Percentiles rank a stretch among this genome's conserved stretches.
These are phyloP conservation scores for Lutraria rhynchaena DNA, from an alignment of 1,140 invertebrate species.

Conservation along the genomic window DNA sequence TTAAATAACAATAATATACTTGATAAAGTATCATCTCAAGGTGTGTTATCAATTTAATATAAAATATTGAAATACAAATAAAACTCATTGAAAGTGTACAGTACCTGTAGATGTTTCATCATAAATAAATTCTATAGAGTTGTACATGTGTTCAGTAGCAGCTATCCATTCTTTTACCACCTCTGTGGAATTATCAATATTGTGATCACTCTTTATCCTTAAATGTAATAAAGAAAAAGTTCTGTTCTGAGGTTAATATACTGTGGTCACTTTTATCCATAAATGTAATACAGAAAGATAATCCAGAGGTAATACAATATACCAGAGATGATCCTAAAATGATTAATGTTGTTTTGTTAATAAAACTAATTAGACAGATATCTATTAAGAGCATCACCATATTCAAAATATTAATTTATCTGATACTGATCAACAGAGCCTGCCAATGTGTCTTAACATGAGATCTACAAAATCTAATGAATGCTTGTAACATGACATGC, in stretches of 20 bases:
- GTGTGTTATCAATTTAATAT: too few relatives aligned
- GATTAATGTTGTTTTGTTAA: not conserved
- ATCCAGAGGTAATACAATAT: not conserved
- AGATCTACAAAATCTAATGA: too few relatives aligned
- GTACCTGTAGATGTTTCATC: conserved; percentile 83
- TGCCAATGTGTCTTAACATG: too few relatives aligned
- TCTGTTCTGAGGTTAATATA: not conserved
- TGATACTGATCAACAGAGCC: too few relatives aligned
- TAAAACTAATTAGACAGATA: too few relatives aligned
- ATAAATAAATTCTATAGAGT: conserved; percentile 87
- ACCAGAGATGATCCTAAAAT: not conserved
- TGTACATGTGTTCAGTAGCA: conserved; percentile 86
- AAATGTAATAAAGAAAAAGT: conserved; percentile 71
- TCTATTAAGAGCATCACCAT: too few relatives aligned
- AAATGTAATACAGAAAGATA: not conserved
- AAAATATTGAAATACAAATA: too few relatives aligned
- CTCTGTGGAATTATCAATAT: conserved; percentile 89
- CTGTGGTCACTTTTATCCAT: not conserved
- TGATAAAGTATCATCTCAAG: too few relatives aligned
- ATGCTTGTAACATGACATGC: too few relatives aligned
- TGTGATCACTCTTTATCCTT: conserved; percentile 95
- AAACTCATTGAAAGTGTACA: too few relatives aligned
- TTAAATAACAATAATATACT: too few relatives aligned
- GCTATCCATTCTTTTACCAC: conserved; percentile 90
- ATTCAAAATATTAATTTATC: too few relatives aligned